A percentile compares a stretch with the other conserved stretches of the same genome.
Evolutionary conservation across 2,113 vertebrate species (phyloP).

Genomic region (Aegithalos caudatus): DNA sequence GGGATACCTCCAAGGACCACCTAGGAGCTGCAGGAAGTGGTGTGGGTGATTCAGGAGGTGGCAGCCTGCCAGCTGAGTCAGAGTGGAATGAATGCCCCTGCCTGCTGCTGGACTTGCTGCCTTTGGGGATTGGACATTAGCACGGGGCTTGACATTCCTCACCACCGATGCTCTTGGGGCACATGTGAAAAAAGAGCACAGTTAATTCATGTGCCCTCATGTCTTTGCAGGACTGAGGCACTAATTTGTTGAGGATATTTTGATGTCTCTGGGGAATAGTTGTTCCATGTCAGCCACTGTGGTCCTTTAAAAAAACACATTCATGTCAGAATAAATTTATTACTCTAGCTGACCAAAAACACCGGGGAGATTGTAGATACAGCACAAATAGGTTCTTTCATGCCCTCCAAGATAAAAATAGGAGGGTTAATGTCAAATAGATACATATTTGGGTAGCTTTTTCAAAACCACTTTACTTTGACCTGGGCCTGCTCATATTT

Average conservation of each 20-base stretch:
- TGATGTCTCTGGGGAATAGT: background rate
- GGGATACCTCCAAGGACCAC: background rate
- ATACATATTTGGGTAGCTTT: background rate
- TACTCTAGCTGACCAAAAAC: conserved; percentile 15
- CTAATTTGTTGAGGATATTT: background rate
- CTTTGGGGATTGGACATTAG: background rate
- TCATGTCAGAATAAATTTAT: background rate
- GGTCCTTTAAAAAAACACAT: background rate
- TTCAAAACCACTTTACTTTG: background rate
- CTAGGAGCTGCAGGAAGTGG: conserved; percentile 18
- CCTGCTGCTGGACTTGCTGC: background rate
- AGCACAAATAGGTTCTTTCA: conserved; percentile 15
- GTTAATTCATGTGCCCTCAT: background rate
- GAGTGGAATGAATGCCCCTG: background rate
- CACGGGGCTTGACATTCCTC: background rate
- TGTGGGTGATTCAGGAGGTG: conserved; percentile 17
- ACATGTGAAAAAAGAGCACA: background rate
- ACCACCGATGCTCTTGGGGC: background rate
- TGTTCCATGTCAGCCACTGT: background rate
- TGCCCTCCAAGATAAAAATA: background rate
- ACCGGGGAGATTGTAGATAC: background rate
- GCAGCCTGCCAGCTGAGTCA: conserved; percentile 6
- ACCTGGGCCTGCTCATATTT: background rate
- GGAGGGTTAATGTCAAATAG: background rate
- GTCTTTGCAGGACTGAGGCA: background rate